phyloP scores from a whole-genome alignment of 2,113 vertebrate species.

The Coreoperca whiteheadi region DNA sequence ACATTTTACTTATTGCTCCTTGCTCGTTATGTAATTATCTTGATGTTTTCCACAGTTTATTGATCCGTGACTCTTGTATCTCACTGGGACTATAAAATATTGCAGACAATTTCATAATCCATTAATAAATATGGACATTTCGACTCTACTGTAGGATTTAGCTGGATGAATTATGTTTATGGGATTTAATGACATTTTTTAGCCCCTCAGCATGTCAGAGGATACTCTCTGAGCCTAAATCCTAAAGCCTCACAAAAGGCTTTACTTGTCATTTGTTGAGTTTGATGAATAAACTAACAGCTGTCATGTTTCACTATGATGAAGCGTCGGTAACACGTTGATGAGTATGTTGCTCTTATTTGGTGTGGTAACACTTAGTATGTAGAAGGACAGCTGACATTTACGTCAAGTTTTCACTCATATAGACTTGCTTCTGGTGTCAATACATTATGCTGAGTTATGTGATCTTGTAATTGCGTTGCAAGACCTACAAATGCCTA shows the following conservation, averaged over 20 bases:
- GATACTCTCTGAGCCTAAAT: neutral
- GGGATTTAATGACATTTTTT: neutral
- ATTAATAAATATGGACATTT: neutral
- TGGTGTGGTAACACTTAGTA: neutral
- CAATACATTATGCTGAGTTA: neutral
- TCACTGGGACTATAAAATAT: neutral
- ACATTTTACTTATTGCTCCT: neutral
- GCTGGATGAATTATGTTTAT: slow-evolving; percentile 1
- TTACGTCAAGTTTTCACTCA: slow-evolving; percentile 20
- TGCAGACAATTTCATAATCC: neutral
- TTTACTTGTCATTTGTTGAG: slow-evolving; percentile 8
- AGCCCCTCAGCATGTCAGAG: neutral
- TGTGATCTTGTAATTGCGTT: slow-evolving; percentile 13
- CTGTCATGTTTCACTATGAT: slow-evolving; percentile 1
- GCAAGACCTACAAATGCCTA: slow-evolving; percentile 1
- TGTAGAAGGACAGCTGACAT: slow-evolving; percentile 22
- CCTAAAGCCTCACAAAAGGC: neutral
- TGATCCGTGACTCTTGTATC: neutral
- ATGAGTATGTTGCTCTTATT: slow-evolving; percentile 8
- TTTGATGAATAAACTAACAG: slow-evolving; percentile 32
- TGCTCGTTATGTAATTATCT: neutral
- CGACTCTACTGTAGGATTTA: neutral
- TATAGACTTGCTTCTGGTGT: neutral
- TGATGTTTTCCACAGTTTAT: neutral
- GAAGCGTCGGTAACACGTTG: slow-evolving; percentile 5